Percentiles rank a stretch among this genome's conserved stretches.
These are phyloP conservation scores for Centroberyx gerrardi DNA, from an alignment of 2,797 vertebrate genomes.

Conservation along the genomic window DNA sequence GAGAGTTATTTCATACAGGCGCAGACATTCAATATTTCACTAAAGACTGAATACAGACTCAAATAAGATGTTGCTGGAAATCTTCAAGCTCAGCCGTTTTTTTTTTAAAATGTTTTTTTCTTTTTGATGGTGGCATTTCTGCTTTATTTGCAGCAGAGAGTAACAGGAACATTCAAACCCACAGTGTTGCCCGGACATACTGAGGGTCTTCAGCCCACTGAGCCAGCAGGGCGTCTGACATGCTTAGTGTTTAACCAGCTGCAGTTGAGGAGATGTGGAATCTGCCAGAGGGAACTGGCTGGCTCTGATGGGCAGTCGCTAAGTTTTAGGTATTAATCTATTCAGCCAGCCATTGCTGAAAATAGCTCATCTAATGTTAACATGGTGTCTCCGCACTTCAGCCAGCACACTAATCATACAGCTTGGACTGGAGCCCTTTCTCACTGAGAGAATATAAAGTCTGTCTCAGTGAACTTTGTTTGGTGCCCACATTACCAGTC, in stretches of 20 bases:
- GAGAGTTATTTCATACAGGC: not conserved
- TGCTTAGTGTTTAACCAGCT: not conserved
- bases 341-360: not conserved
- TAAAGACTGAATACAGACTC: not conserved
- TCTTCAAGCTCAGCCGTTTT: not conserved
- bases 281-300: not conserved
- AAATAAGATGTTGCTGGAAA: not conserved
- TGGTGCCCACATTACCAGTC: not conserved
- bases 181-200: not conserved
- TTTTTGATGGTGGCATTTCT: not conserved
- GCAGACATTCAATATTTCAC: not conserved
- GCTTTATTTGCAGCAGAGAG: not conserved
- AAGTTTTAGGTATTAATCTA: not conserved
- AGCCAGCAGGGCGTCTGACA: not conserved
- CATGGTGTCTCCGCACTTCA: not conserved
- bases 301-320: not conserved
- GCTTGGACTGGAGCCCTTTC: not conserved
- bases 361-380: constrained; percentile 5
- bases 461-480: not conserved
- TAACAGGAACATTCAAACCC: not conserved
- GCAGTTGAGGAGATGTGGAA: not conserved
- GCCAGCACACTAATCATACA: not conserved
- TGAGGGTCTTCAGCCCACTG: not conserved
- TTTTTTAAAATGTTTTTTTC: not conserved
- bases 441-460: not conserved